Evolutionary conservation across 2,113 vertebrate genomes (phyloP), one percentile per base, ranked within the genome.

Genomic region (Rhombomys opimus): DNA sequence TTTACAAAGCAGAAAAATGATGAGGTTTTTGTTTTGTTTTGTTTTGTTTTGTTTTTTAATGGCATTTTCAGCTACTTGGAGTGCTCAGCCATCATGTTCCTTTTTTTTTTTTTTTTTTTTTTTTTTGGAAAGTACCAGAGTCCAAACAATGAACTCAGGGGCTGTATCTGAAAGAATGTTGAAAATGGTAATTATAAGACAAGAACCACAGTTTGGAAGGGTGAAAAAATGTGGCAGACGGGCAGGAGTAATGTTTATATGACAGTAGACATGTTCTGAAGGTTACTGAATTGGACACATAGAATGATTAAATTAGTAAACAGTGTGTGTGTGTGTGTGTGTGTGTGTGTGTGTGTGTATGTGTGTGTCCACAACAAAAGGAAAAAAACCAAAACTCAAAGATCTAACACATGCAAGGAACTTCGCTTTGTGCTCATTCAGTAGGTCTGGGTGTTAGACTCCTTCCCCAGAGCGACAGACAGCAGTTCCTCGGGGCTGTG

Each of bases 371-470:
- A 57, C 32, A n/a, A 22, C 38, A 72, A 38, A 68, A 54, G 63
- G 22, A 57, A 30, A 65, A 68, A 65, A n/a, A 46, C 46, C 7
- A 70, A 89, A 38, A 82, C 54, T 14, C 50, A 32, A 91, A 96
- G 18, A 93, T 50, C 61, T 94, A 94, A 93, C 68, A 77, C 41
- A 89, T 30, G 20, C 61, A 86, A 46, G 84, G 61, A 67, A 27
- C 23, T 85, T 18, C 11, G 13, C 41, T 5, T 46, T 84, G 57
- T 63, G 38, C 84, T 30, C 67, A 50, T 78, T 67, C 13, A 78
- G 54, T 41, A 85, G 85, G 41, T 57, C 4, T 59, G 76, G n/a
- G 41, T 54, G 59, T 82, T 90, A 75, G 23, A 27, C 30, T 90
- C 70, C 65, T 63, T 87, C 81, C 75, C 72, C 32, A 65, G 41